Evolutionary conservation across 2,113 vertebrate species (phyloP).

Genomic region (Mixornis gularis): DNA sequence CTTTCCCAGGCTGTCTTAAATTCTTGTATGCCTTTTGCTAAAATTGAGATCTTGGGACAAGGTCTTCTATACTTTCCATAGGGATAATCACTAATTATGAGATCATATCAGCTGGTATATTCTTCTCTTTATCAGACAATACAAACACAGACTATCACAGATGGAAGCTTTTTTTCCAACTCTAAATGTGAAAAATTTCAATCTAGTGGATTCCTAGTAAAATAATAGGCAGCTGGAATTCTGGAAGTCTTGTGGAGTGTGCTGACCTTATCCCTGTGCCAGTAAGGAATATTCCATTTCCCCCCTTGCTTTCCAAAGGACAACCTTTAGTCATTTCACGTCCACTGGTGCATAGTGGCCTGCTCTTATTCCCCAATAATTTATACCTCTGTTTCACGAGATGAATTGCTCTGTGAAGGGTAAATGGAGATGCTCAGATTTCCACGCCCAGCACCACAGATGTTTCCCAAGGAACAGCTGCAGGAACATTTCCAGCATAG

Average conservation of each 20-base stretch:
- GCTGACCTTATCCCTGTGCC: not conserved
- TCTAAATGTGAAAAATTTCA: not conserved
- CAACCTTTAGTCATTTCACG: not conserved
- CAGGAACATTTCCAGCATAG: slow-evolving; percentile 28
- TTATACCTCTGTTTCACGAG: not conserved
- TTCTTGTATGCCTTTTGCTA: not conserved
- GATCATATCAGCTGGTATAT: accelerated
- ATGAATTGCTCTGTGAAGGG: not conserved
- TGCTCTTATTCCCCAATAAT: not conserved
- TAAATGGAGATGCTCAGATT: not conserved
- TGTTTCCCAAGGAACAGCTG: slow-evolving; percentile 51
- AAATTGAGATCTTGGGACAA: not conserved
- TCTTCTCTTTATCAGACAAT: not conserved
- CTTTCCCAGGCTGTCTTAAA: not conserved
- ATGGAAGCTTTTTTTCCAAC: not conserved
- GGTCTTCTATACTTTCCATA: not conserved
- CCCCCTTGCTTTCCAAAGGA: not conserved
- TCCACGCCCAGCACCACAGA: not conserved
- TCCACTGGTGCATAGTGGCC: not conserved
- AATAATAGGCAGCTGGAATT: not conserved
- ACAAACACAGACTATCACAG: not conserved
- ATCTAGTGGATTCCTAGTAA: not conserved
- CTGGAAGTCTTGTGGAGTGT: not conserved
- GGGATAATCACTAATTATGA: not conserved
- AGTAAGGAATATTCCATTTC: not conserved